Base-by-base conservation (phyloP, 2,888 invertebrate species). In the Protonemura montana region DNA sequence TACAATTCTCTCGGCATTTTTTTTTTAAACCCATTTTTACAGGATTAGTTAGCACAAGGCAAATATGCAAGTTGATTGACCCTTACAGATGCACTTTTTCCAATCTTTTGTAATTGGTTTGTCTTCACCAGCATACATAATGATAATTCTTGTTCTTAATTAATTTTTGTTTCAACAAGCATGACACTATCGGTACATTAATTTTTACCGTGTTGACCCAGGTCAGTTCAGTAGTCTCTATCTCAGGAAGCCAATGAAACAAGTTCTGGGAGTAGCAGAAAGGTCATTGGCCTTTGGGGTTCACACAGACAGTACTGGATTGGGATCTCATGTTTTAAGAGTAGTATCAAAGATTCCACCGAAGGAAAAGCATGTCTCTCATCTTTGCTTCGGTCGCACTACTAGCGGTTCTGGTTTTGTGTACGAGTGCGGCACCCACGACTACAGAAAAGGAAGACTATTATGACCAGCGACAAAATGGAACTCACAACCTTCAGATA, bases 391-490 rank as follows among this genome's bases (percentile, higher is more conserved):
- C 30, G 7, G 30, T 28, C n/a, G 13, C 30, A n/a, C 21, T 81
- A n/a, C 7, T 81, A 10, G n/a, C 27, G 2, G 10, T 81, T 6
- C 30, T 30, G 0, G 81, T 81, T 81, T 13, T 16, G 30, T 6
- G 5, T 16, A n/a, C 21, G 2, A 29, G 7, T 81, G 29, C 10
- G 10, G 78, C 78, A 26, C 78, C 78, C 10, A 78, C 28, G 13
- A 59, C 59, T 21, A 59, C 59, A 7, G 59, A 59, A 59, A 27
- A 81, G 7, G 84, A 29, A 29, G 76, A 83, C 6, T 76, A 16
- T 29, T 84, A 84, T 29, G 84, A 84, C 59, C 84, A 84, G 29
- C 59, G 84, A 0, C 84, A 84, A 29, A 84, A 84, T 59, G 84
- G 84, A n/a, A 84, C 84, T 10, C 76, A 84, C 59, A 84, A 84